phyloP scores from a whole-genome alignment of 2,888 invertebrate genomes.

The Hemicrepidius hirtus region DNA sequence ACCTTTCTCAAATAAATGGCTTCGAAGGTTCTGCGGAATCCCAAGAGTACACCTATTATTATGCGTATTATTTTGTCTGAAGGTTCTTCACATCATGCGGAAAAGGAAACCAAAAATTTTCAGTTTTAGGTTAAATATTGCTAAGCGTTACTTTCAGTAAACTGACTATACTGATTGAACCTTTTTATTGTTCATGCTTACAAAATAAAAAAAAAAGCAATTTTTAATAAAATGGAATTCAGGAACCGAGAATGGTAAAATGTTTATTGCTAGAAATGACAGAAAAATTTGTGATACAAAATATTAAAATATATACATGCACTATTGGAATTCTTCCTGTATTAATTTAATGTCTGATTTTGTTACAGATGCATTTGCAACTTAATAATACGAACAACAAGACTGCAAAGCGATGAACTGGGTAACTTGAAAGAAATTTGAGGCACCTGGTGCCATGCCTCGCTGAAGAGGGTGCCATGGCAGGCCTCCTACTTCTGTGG shows the following conservation, averaged over 20 bases:
- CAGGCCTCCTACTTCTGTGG: conserved; percentile 76
- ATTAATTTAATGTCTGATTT: neutral
- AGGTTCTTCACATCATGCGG: conserved; percentile 9
- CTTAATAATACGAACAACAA: neutral
- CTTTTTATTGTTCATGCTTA: no score
- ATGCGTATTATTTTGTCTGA: conserved; percentile 10
- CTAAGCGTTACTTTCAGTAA: no score
- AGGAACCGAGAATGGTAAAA: no score
- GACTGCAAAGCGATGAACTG: conserved; percentile 40
- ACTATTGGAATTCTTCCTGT: no score
- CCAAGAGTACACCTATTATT: conserved; percentile 19
- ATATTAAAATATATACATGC: no score
- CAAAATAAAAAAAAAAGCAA: no score
- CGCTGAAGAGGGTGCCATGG: conserved; percentile 68
- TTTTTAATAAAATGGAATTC: no score
- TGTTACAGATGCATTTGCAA: conserved; percentile 33
- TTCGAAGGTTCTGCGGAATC: neutral
- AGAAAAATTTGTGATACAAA: no score
- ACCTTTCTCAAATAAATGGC: conserved; percentile 19
- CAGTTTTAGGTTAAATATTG: neutral
- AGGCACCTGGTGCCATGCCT: conserved; percentile 65
- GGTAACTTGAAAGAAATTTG: conserved; percentile 49
- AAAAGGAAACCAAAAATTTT: neutral
- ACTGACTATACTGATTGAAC: no score
- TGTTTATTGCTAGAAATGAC: no score